These are phyloP conservation scores for Rotaria macrura DNA, from an alignment of 2,888 invertebrate species.

Conservation along the genomic window DNA sequence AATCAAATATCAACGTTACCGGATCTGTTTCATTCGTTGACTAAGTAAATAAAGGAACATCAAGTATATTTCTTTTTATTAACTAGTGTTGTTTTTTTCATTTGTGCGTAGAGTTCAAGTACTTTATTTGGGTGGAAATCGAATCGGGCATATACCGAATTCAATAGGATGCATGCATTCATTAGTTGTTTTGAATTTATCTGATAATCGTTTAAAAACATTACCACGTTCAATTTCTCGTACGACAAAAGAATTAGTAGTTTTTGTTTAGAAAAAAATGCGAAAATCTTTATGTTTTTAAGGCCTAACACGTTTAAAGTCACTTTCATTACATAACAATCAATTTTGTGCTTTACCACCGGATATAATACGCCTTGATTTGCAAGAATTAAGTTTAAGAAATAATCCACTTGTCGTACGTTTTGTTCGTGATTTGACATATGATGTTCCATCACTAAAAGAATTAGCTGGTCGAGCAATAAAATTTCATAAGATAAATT, in stretches of 20 bases:
- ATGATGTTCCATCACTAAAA: constrained; percentile 75
- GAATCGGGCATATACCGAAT: constrained; percentile 70
- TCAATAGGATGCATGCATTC: constrained; percentile 75
- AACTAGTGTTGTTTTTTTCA: constrained; percentile 33
- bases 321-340: constrained; percentile 33
- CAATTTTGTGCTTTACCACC: constrained; percentile 64
- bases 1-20: constrained; percentile 71
- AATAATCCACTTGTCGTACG: constrained; percentile 85
- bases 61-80: not conserved
- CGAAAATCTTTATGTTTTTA: not conserved
- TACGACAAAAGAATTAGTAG: not conserved
- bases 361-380: constrained; percentile 77
- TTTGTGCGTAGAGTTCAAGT: constrained; percentile 64
- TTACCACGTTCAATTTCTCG: constrained; percentile 35
- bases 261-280: not conserved
- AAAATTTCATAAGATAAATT: constrained; percentile 63
- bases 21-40: constrained; percentile 65
- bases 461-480: constrained; percentile 80
- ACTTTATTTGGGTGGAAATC: constrained; percentile 81
- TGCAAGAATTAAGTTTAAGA: constrained; percentile 83
- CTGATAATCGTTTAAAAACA: constrained; percentile 71
- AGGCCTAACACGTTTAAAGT: constrained; percentile 19
- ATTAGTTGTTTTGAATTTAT: constrained; percentile 73
- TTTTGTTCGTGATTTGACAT: constrained; percentile 83
- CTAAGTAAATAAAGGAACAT: constrained; percentile 53